A percentile compares a stretch with the other conserved stretches of the same genome.
Evolutionary conservation across 2,797 vertebrate genomes (phyloP).

Genomic region (Halcyon chelicuti): DNA sequence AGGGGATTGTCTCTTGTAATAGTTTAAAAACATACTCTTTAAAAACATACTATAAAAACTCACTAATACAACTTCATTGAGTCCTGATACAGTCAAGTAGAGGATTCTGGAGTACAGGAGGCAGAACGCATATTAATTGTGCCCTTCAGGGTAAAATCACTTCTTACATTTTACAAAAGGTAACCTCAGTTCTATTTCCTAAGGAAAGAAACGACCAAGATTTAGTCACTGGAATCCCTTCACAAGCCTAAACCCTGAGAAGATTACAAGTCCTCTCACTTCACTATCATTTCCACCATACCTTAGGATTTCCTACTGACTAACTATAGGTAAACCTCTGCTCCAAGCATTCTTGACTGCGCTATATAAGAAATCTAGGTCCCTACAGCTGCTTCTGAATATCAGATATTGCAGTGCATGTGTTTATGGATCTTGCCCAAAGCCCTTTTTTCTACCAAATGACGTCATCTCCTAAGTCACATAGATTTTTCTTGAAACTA

Average conservation of each 20-base stretch:
- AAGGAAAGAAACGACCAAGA: not conserved
- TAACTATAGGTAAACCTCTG: not conserved
- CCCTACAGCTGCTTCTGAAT: not conserved
- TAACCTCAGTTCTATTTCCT: not conserved
- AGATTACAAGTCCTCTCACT: not conserved
- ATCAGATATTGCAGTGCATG: not conserved
- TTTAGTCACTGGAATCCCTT: not conserved
- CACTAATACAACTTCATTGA: not conserved
- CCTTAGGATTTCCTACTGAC: not conserved
- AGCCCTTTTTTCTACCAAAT: not conserved
- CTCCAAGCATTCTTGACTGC: not conserved
- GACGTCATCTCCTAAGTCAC: not conserved
- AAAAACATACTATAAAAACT: not conserved
- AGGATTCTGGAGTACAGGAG: not conserved
- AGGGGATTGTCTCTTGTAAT: not conserved
- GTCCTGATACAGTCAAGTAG: not conserved
- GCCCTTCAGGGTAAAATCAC: not conserved
- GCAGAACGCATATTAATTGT: not conserved
- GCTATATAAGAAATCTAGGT: not conserved
- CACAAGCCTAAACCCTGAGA: not conserved
- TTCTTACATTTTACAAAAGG: not conserved
- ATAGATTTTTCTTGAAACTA: conserved; percentile 24
- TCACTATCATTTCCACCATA: not conserved
- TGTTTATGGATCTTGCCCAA: not conserved
- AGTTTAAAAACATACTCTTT: not conserved